Percentiles rank a stretch among this genome's conserved stretches.
Conservation (phyloP, 2,113 vertebrate species). For the Jacana jacana region DNA sequence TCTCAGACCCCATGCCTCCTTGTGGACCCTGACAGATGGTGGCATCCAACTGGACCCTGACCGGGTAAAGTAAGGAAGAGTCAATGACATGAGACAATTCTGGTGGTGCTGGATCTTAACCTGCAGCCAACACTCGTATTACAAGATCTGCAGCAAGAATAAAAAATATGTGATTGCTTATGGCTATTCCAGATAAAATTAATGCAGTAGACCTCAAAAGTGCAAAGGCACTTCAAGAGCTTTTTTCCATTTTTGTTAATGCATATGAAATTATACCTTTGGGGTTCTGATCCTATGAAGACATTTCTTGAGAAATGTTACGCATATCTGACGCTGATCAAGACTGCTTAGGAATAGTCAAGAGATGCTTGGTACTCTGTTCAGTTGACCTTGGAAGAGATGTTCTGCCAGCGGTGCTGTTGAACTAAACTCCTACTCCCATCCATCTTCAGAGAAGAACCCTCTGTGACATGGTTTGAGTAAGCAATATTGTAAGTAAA, state of each 20-base stretch:
- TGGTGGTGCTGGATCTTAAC: background rate
- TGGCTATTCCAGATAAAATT: background rate
- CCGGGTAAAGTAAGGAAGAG: background rate
- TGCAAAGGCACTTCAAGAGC: background rate
- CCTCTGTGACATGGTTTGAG: background rate
- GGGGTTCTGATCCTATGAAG: background rate
- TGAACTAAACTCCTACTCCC: background rate
- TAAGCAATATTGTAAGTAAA: background rate
- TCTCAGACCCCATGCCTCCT: background rate
- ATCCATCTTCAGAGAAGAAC: background rate
- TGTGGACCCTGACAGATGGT: slow-evolving; percentile 28
- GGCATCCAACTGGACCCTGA: slow-evolving; percentile 8
- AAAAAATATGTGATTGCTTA: background rate
- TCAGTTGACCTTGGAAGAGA: background rate
- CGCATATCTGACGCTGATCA: background rate
- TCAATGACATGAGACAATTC: background rate
- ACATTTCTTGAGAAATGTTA: background rate
- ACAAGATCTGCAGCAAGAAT: background rate
- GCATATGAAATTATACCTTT: background rate
- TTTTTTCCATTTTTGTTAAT: background rate
- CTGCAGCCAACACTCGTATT: background rate
- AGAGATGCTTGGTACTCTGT: background rate
- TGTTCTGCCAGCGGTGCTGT: background rate
- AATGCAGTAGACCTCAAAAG: background rate
- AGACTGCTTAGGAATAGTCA: background rate